These are phyloP conservation scores for Prolemur simus DNA, from an alignment of 2,113 vertebrate genomes.

Conservation along the genomic window DNA sequence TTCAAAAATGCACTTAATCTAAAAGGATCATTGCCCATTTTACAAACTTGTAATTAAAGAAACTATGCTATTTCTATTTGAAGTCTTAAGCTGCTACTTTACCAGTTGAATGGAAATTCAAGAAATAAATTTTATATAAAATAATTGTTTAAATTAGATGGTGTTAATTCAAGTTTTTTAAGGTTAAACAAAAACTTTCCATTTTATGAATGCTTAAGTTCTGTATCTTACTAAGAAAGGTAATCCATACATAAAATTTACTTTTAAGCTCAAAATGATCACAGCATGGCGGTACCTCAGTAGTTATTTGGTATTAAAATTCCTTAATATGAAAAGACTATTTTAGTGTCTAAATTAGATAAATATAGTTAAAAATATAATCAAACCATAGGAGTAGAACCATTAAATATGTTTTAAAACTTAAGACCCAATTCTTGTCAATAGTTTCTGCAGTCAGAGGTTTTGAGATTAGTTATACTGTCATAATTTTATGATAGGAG, in stretches of 20 bases:
- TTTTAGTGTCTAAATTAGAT: conserved; percentile 6
- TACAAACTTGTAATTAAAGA: conserved; percentile 11
- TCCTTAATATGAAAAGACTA: not conserved
- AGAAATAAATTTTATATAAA: not conserved
- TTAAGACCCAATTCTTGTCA: not conserved
- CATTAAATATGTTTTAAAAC: conserved; percentile 11
- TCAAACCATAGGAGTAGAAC: not conserved
- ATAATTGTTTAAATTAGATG: not conserved
- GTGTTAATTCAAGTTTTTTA: conserved; percentile 8
- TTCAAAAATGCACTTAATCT: conserved; percentile 10
- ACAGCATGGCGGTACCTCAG: not conserved
- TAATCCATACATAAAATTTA: not conserved
- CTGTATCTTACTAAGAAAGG: not conserved
- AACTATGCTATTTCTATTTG: not conserved
- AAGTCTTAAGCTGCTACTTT: conserved; percentile 17
- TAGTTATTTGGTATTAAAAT: not conserved
- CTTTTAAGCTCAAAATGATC: not conserved
- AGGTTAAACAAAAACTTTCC: not conserved
- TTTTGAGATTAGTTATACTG: not conserved
- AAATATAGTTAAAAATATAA: conserved; percentile 22
- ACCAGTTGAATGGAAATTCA: not conserved
- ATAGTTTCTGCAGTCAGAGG: not conserved
- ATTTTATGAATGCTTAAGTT: conserved; percentile 35
- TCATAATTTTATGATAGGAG: not conserved
- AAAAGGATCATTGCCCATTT: not conserved